Evolutionary conservation across 2,797 vertebrate species (phyloP).

Genomic region (Myotis daubentonii): DNA sequence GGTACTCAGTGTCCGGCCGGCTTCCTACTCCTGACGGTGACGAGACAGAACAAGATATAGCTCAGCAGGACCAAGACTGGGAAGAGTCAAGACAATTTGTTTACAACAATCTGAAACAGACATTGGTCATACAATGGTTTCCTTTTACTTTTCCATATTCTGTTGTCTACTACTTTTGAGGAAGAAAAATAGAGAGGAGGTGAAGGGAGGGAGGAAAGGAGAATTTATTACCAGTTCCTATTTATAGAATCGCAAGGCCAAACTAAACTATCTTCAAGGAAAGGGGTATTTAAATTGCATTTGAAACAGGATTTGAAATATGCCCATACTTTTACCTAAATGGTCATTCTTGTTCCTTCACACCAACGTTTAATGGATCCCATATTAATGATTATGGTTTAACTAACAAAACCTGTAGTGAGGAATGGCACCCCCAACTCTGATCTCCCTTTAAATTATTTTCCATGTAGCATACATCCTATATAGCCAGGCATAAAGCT

Average conservation of each 20-base stretch:
- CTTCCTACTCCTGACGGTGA: conserved; percentile 6
- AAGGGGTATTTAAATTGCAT: not conserved
- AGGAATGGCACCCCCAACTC: conserved; percentile 63
- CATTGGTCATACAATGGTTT: not conserved
- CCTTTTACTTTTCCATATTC: not conserved
- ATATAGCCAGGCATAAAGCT: conserved; percentile 82
- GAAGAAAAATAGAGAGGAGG: not conserved
- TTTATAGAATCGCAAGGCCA: conserved; percentile 48
- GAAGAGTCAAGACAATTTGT: not conserved
- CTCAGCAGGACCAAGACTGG: not conserved
- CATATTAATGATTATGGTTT: conserved; percentile 69
- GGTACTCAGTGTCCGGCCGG: not conserved
- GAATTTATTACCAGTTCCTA: not conserved
- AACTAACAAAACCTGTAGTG: conserved; percentile 67
- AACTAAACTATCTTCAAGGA: not conserved
- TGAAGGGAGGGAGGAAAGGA: not conserved
- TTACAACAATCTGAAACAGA: not conserved
- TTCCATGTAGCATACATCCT: conserved; percentile 82
- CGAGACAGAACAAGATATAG: not conserved
- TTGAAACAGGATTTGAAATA: not conserved
- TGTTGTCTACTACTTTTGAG: not conserved
- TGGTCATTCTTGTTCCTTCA: not conserved
- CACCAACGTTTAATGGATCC: conserved; percentile 40
- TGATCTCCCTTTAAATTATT: conserved; percentile 82
- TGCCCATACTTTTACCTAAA: not conserved